Conservation (phyloP, 2,888 invertebrate genomes). For the Drosophila sordidapex region DNA sequence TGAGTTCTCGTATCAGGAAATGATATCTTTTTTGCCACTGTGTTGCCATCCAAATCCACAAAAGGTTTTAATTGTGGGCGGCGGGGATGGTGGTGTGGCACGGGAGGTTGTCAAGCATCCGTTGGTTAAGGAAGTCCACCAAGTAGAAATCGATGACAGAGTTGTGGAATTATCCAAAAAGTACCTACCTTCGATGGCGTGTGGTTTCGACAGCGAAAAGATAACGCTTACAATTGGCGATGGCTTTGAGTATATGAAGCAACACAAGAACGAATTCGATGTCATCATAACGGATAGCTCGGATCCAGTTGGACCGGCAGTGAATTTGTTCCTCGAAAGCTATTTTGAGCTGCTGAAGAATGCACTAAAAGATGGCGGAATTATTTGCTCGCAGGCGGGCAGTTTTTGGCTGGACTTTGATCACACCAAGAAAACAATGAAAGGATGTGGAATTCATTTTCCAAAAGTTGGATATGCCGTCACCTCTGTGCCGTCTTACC, state of each 20-base stretch:
- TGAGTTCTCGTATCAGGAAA: conserved; percentile 99
- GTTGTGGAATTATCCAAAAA: conserved; percentile 96
- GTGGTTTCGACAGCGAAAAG: conserved; percentile 93
- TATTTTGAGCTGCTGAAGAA: conserved; percentile 94
- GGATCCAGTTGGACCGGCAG: conserved; percentile 95
- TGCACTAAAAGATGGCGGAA: conserved; percentile 93
- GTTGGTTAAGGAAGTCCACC: conserved; percentile 92
- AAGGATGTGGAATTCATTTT: conserved; percentile 92
- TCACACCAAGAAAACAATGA: conserved; percentile 90
- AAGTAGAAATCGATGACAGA: conserved; percentile 97
- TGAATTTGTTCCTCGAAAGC: conserved; percentile 88
- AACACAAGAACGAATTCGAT: conserved; percentile 94
- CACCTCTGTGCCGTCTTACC: conserved; percentile 96
- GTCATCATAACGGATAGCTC: conserved; percentile 99
- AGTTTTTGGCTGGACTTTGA: conserved; percentile 92
- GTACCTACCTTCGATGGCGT: conserved; percentile 95
- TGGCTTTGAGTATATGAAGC: conserved; percentile 97
- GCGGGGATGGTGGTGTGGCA: conserved; percentile 99
- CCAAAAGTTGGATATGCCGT: conserved; percentile 92
- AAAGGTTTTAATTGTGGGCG: conserved; percentile 97
- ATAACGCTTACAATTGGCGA: conserved; percentile 94
- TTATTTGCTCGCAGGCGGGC: conserved; percentile 97
- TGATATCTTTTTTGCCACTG: conserved; percentile 97
- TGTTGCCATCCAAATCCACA: conserved; percentile 96
- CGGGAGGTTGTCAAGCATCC: conserved; percentile 98